These are phyloP conservation scores for Plecotus auritus DNA, from an alignment of 2,113 vertebrate genomes.

Conservation along the genomic window DNA sequence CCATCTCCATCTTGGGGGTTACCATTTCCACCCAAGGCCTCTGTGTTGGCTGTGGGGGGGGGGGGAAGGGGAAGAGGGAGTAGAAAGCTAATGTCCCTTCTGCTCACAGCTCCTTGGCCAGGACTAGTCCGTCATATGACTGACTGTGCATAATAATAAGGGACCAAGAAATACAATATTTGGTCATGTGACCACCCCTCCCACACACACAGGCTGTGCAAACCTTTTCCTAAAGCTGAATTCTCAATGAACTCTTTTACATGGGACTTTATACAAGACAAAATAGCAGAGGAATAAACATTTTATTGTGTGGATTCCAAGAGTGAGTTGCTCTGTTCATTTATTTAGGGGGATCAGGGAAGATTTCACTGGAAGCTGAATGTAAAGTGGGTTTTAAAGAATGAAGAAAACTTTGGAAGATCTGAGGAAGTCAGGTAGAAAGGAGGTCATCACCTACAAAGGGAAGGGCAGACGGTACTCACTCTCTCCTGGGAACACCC, in stretches of 20 bases:
- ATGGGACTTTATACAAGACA: not conserved
- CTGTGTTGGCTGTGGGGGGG: not conserved
- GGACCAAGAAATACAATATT: not conserved
- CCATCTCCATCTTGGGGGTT: not conserved
- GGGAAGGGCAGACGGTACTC: not conserved
- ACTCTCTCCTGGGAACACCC: not conserved
- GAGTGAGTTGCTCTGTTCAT: not conserved
- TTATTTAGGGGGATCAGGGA: not conserved
- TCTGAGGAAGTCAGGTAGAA: not conserved
- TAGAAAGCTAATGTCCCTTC: not conserved
- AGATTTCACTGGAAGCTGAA: not conserved
- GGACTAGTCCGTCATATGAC: not conserved
- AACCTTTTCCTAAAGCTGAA: not conserved
- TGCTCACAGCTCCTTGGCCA: not conserved
- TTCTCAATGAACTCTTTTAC: constrained; percentile 6
- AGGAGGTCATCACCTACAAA: not conserved
- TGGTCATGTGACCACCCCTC: not conserved
- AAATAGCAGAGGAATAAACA: not conserved
- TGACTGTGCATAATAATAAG: not conserved
- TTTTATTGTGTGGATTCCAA: not conserved
- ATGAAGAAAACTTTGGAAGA: not conserved
- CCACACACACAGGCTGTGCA: not conserved
- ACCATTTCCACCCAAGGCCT: not conserved
- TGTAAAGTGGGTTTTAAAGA: not conserved
- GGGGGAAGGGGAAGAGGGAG: not conserved